These are phyloP conservation scores for Numenius arquata DNA, from an alignment of 2,113 vertebrate genomes.

Conservation along the genomic window DNA sequence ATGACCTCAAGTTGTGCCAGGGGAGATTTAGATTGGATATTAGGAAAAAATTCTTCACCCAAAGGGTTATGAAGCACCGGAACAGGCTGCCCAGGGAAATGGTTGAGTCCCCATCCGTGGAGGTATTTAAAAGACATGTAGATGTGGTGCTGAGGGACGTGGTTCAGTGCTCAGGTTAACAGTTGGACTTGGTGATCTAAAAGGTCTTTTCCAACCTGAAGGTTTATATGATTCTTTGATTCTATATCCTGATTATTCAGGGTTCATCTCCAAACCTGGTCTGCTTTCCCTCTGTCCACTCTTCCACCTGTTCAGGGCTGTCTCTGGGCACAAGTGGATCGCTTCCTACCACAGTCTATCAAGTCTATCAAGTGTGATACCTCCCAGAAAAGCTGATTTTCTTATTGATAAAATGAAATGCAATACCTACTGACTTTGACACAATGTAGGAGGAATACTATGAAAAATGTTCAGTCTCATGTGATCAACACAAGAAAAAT, in stretches of 20 bases:
- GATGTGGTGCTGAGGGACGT: neutral
- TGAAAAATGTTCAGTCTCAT: neutral
- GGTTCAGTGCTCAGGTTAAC: neutral
- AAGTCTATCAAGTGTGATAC: too few species aligned
- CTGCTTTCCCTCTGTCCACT: neutral
- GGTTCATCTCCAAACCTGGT: neutral
- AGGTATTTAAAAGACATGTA: neutral
- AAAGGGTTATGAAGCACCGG: neutral
- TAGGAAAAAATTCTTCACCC: neutral
- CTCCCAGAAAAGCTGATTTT: neutral
- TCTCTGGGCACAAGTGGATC: neutral
- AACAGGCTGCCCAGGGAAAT: neutral
- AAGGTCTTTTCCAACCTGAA: neutral
- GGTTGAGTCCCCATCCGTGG: neutral
- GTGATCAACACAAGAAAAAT: neutral
- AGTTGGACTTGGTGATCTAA: neutral
- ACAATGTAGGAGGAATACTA: neutral
- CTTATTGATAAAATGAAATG: neutral
- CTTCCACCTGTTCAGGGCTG: neutral
- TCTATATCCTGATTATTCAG: neutral
- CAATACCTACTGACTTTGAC: neutral
- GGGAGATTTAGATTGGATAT: neutral
- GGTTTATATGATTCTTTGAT: neutral
- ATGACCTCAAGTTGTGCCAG: neutral
- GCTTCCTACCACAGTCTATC: fast-evolving